Evolutionary conservation across 2,797 vertebrate genomes (phyloP), one percentile per base, ranked within the genome.

Genomic region (Trematomus bernacchii): DNA sequence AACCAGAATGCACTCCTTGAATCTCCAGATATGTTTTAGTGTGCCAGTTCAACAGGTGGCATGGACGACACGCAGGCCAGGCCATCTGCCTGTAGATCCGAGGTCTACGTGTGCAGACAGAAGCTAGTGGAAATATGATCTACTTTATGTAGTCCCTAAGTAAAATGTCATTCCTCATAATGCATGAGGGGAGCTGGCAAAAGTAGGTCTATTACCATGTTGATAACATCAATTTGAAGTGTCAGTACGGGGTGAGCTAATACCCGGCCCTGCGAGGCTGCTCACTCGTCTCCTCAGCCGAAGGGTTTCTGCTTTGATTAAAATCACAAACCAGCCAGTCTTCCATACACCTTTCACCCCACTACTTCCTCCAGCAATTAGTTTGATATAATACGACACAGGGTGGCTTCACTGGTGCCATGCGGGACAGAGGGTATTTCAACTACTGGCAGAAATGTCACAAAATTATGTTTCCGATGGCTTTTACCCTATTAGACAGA

Each of bases 161-260:
- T 91, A 90, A 90, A 84, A 85, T 94, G 92, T 93, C 92, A 91
- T 85, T 44, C 61, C 66, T 74, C 54, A 88, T 94, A 92, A 91
- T 83, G 78, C 81, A 80, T 87, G 85, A 91, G 60, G 86, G 79
- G 88, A 88, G 79, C 23, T 80, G 78, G 85, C 83, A 83, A 92
- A 92, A 90, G 85, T 83, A 84, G 82, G 84, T 89, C 85, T 88
- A 93, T 91, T 91, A 93, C 86, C 74, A 82, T 85, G 81, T 77
- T 92, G 90, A 92, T 94, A 86, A 87, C 88, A 90, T 93, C 80
- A 90, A 88, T 93, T 92, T 91, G 60, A 83, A 83, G 80, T 90
- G 93, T 93, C 92, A 91, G 70, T 21, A 57, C 13, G 63, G 77
- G 77, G 77, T 85, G 84, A 89, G 85, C 73, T 87, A 88, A 91